These are phyloP conservation scores for Echinometra lucunter DNA, from an alignment of 53 echinoderm and acorn worm genomes.

Conservation along the genomic window DNA sequence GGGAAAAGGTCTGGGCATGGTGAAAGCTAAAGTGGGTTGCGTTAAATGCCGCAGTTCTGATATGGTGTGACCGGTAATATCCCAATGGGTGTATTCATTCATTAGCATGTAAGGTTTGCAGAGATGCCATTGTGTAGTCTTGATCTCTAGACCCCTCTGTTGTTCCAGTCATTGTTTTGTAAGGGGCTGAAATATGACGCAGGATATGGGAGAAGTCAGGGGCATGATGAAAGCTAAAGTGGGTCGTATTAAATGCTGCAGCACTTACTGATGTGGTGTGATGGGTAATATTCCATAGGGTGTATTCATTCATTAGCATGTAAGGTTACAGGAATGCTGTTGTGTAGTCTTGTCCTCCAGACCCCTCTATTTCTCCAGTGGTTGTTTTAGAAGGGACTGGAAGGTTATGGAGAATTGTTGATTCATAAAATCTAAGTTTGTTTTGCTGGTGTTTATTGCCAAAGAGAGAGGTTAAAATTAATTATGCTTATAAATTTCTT, in stretches of 20 bases:
- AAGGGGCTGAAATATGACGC: neutral
- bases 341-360: conserved; percentile 10
- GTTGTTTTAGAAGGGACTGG: no score
- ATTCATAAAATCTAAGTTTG: no score
- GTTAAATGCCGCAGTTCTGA: neutral
- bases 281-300: conserved; percentile 11
- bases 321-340: neutral
- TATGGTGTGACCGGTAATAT: conserved; percentile 1
- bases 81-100: conserved; percentile 56
- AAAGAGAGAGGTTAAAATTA: no score
- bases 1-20: neutral
- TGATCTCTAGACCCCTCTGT: no score
- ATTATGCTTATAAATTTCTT: no score
- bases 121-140: neutral
- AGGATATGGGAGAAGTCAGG: neutral
- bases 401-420: no score
- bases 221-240: neutral
- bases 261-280: neutral
- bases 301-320: conserved; percentile 67
- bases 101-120: conserved; percentile 55
- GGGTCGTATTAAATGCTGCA: conserved; percentile 22
- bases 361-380: no score
- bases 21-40: conserved; percentile 16
- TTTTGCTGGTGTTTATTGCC: no score
- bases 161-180: neutral